Percentiles rank a stretch among this genome's conserved stretches.
phyloP scores from a whole-genome alignment of 2,888 invertebrate species.

The Diaprepes abbreviatus region DNA sequence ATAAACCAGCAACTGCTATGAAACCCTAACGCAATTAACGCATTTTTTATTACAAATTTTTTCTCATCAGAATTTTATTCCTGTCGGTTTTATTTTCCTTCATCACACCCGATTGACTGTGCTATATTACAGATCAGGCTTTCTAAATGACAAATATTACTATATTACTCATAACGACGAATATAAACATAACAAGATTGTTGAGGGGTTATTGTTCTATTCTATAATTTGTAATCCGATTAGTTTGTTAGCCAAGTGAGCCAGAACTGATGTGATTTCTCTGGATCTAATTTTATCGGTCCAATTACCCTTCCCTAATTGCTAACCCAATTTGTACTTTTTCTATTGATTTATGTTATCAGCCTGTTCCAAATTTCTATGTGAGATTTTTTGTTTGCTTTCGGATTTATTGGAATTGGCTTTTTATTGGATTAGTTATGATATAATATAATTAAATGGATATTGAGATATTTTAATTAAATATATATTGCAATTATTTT shows the following conservation, averaged over 20 bases:
- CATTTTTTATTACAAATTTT: too few species aligned
- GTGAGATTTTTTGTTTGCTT: conserved; percentile 30
- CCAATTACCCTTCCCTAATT: conserved; percentile 65
- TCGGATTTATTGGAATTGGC: conserved; percentile 7
- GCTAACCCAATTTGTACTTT: conserved; percentile 63
- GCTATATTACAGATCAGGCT: too few species aligned
- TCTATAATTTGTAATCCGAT: conserved; percentile 37
- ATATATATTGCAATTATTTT: too few species aligned
- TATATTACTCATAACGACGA: neutral
- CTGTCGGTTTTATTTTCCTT: too few species aligned
- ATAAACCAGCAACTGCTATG: too few species aligned
- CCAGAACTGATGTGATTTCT: conserved; percentile 57
- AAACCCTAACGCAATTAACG: too few species aligned
- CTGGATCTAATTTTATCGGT: conserved; percentile 62
- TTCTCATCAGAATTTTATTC: too few species aligned
- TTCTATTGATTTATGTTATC: conserved; percentile 45
- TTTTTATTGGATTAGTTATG: neutral
- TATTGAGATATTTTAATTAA: too few species aligned
- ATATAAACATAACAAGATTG: conserved; percentile 5
- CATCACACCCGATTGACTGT: too few species aligned
- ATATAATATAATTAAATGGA: too few species aligned
- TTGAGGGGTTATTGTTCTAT: conserved; percentile 22
- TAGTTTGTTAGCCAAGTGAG: conserved; percentile 40
- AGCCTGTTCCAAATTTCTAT: conserved; percentile 31
- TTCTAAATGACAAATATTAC: conserved; percentile 1